A percentile compares a stretch with the other conserved stretches of the same genome.
These are phyloP conservation scores for Drosophila punjabiensis DNA, from an alignment of 1,140 invertebrate species.

Conservation along the genomic window DNA sequence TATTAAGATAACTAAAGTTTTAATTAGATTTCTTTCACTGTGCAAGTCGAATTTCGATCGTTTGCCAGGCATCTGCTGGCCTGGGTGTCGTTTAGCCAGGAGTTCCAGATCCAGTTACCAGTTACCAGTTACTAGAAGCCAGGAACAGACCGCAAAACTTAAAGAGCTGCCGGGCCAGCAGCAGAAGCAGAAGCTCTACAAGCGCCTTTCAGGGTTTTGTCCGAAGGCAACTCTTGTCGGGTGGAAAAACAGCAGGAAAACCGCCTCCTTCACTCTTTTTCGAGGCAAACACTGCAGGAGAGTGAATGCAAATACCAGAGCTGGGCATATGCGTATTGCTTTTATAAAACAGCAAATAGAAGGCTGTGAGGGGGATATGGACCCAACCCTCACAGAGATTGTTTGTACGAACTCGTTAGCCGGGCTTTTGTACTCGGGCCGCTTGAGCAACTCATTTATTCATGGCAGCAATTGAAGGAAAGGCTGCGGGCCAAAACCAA, in stretches of 20 bases:
- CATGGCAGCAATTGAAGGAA: slow-evolving; percentile 57
- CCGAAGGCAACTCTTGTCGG: slow-evolving; percentile 25
- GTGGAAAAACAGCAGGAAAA: background rate
- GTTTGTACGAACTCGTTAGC: slow-evolving; percentile 59
- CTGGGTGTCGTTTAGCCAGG: slow-evolving; percentile 65
- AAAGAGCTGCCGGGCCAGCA: slow-evolving; percentile 66
- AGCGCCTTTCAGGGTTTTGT: slow-evolving; percentile 68
- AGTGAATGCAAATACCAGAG: slow-evolving; percentile 77
- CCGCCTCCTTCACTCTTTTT: slow-evolving; percentile 16
- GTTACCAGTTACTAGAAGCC: slow-evolving; percentile 12
- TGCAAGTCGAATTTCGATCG: slow-evolving; percentile 3
- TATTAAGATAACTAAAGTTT: background rate
- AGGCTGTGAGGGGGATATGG: slow-evolving; percentile 9
- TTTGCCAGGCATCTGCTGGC: slow-evolving; percentile 3
- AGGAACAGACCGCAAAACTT: slow-evolving; percentile 63
- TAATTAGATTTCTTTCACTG: slow-evolving; percentile 17
- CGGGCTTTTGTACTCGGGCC: slow-evolving; percentile 42
- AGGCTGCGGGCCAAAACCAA: slow-evolving; percentile 42
- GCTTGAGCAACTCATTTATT: slow-evolving; percentile 46
- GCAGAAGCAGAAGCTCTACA: slow-evolving; percentile 67
- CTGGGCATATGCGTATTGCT: slow-evolving; percentile 72
- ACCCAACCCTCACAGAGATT: slow-evolving; percentile 29
- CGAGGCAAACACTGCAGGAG: slow-evolving; percentile 62
- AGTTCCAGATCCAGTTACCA: slow-evolving; percentile 7
- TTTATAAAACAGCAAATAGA: slow-evolving; percentile 76